A percentile compares a stretch with the other conserved stretches of the same genome.
These are phyloP conservation scores for Poecilia velifera DNA, from an alignment of 2,797 vertebrate species.

Conservation along the genomic window DNA sequence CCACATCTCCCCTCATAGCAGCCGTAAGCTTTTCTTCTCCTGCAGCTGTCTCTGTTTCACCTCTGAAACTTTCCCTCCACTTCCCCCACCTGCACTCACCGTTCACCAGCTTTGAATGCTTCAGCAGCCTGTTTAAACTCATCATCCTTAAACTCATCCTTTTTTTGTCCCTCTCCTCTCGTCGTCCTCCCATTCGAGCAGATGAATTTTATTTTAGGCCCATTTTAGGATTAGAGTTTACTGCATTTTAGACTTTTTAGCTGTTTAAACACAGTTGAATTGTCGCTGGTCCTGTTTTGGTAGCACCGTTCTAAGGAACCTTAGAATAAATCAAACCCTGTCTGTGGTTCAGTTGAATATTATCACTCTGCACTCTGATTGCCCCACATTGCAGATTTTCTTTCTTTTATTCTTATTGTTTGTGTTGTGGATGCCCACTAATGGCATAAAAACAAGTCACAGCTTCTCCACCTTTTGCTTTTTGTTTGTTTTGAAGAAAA, in stretches of 20 bases:
- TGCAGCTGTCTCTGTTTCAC: not conserved
- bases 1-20: not conserved
- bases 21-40: not conserved
- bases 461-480: not conserved
- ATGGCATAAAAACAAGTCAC: not conserved
- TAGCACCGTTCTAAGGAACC: not conserved
- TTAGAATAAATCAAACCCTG: no score
- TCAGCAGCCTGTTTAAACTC: no score
- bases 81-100: not conserved
- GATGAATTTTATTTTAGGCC: not conserved
- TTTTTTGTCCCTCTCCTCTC: not conserved
- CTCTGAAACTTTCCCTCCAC: not conserved
- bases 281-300: not conserved
- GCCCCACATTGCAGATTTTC: not conserved
- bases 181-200: not conserved
- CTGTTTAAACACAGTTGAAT: not conserved
- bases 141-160: not conserved
- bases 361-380: not conserved
- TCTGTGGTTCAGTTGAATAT: not conserved
- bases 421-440: not conserved
- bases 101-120: not conserved
- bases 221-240: not conserved
- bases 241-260: not conserved
- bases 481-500: not conserved
- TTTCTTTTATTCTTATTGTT: not conserved